Percentiles rank a stretch among this genome's conserved stretches.
Conservation (phyloP, 2,797 vertebrate genomes). For the Liparis tanakae region DNA sequence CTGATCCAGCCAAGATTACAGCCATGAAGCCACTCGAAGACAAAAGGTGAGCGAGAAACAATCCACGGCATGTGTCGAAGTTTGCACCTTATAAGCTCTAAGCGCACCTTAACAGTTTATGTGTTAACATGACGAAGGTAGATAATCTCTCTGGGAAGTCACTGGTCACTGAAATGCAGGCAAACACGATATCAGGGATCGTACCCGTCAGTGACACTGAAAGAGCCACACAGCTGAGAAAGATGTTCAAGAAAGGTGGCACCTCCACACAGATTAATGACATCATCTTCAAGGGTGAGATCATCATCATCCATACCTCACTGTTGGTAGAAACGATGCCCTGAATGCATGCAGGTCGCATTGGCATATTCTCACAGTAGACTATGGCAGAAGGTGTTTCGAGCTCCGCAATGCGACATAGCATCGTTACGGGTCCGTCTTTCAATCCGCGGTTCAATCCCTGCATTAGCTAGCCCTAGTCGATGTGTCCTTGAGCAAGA, state of each 20-base stretch:
- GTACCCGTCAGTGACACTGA: constrained; percentile 29
- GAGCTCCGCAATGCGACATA: background rate
- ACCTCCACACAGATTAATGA: constrained; percentile 4
- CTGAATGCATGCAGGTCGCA: background rate
- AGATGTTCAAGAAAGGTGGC: background rate
- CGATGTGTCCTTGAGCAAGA: too few relatives aligned
- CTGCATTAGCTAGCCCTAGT: too few relatives aligned
- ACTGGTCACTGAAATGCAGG: too few relatives aligned
- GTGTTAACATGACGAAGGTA: background rate
- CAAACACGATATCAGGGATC: constrained; percentile 18
- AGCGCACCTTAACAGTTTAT: background rate
- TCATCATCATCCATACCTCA: constrained; percentile 15
- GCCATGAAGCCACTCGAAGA: background rate
- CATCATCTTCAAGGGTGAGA: constrained; percentile 50
- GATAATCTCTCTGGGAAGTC: constrained; percentile 26
- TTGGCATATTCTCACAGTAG: background rate
- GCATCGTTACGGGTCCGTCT: too few relatives aligned
- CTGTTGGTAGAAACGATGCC: background rate
- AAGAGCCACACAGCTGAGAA: background rate
- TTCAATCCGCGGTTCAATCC: too few relatives aligned
- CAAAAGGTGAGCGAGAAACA: background rate
- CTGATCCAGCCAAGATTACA: constrained; percentile 17
- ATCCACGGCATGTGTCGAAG: background rate
- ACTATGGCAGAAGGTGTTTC: background rate
- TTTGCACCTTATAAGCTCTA: background rate